Conservation (phyloP, 2,888 invertebrate genomes). For the Acleris holmiana region DNA sequence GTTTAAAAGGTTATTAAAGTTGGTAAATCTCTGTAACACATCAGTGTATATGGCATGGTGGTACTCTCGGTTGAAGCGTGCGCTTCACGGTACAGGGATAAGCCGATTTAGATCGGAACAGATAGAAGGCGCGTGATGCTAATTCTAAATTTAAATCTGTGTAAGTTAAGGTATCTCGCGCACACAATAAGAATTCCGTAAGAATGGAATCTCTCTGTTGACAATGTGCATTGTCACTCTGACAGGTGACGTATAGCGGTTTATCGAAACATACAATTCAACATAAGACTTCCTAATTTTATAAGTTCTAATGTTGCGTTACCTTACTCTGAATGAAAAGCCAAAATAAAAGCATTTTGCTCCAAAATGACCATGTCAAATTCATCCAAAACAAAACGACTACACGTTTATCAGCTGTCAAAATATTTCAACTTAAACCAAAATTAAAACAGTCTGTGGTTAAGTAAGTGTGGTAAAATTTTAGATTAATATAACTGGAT, state of each 20-base stretch:
- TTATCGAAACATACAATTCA: conserved; percentile 19
- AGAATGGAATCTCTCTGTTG: conserved; percentile 53
- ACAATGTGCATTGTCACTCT: conserved; percentile 41
- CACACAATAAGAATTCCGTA: conserved; percentile 60
- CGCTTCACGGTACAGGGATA: conserved; percentile 59
- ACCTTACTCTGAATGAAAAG: too few relatives aligned
- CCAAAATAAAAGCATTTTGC: too few relatives aligned
- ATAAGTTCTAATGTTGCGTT: too few relatives aligned
- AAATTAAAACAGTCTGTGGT: too few relatives aligned
- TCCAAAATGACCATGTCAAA: too few relatives aligned
- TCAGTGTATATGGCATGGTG: conserved; percentile 46
- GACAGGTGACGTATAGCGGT: conserved; percentile 49
- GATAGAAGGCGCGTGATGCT: conserved; percentile 70
- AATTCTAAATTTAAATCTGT: conserved; percentile 71
- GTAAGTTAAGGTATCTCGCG: conserved; percentile 47
- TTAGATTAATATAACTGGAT: too few relatives aligned
- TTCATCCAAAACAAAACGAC: too few relatives aligned
- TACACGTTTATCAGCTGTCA: too few relatives aligned
- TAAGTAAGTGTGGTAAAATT: too few relatives aligned
- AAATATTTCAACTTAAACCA: too few relatives aligned
- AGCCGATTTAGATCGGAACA: conserved; percentile 75
- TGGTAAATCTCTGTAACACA: conserved; percentile 32
- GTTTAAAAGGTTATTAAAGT: conserved; percentile 39
- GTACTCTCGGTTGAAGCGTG: conserved; percentile 42
- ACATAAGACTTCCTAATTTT: too few relatives aligned